Conservation (phyloP, 92 coral and sea anemone genomes). For the Umimayanthus kanabou region DNA sequence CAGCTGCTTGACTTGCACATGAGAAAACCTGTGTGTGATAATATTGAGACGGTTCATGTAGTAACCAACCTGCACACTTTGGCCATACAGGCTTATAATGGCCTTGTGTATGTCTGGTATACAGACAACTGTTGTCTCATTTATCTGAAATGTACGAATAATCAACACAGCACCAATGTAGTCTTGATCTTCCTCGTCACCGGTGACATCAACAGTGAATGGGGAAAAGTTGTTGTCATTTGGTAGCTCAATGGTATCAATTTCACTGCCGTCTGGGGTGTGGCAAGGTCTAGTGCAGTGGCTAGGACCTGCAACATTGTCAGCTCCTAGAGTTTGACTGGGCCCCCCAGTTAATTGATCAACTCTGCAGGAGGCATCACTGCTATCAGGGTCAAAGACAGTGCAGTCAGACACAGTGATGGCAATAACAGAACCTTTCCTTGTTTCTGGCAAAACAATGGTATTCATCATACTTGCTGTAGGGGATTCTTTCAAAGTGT, state of each 20-base stretch:
- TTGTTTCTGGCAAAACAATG: constrained; percentile 8
- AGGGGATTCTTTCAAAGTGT: neutral
- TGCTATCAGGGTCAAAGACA: neutral
- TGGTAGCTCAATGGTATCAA: neutral
- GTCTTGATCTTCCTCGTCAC: neutral
- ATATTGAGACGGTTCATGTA: constrained; percentile 74
- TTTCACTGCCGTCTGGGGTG: neutral
- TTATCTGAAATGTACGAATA: constrained; percentile 71
- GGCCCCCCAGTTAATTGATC: too few species aligned
- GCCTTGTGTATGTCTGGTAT: constrained; percentile 83
- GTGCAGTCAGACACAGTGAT: neutral
- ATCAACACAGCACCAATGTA: constrained; percentile 8
- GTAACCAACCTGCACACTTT: constrained; percentile 83
- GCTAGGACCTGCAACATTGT: neutral
- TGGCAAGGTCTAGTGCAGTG: neutral
- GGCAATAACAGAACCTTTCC: neutral
- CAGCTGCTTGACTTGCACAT: constrained; percentile 64
- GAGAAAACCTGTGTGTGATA: constrained; percentile 70
- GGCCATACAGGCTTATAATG: constrained; percentile 75
- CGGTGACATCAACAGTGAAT: neutral
- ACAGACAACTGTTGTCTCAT: constrained; percentile 69
- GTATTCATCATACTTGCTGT: neutral
- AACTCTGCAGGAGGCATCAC: neutral
- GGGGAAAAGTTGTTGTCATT: neutral
- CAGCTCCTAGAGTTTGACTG: neutral